phyloP scores from a whole-genome alignment of 2,113 vertebrate genomes.

The Elanoides forficatus region DNA sequence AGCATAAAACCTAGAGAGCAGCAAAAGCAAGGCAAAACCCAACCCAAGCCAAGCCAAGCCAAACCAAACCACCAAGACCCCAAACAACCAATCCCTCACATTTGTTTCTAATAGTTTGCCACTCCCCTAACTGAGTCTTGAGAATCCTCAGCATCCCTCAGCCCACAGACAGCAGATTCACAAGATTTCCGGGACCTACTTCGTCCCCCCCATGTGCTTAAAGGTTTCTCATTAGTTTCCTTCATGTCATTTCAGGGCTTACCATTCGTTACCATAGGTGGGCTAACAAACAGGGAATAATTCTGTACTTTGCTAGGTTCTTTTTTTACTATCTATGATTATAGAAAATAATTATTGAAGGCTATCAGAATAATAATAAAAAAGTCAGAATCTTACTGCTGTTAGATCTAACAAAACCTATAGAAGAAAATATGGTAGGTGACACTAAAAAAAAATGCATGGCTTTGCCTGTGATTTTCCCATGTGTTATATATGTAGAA shows the following conservation, averaged over 20 bases:
- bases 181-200: neutral
- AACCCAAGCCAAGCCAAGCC: neutral
- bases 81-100: rapidly evolving
- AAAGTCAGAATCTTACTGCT: neutral
- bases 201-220: neutral
- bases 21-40: neutral
- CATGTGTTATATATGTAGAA: neutral
- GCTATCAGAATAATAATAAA: neutral
- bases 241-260: neutral
- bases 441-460: neutral
- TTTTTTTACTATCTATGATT: neutral
- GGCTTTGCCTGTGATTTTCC: neutral
- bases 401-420: neutral
- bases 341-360: neutral
- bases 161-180: neutral
- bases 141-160: neutral
- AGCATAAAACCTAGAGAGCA: neutral
- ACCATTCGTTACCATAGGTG: neutral
- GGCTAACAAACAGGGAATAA: neutral
- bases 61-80: neutral
- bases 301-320: neutral
- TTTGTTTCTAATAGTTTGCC: neutral
- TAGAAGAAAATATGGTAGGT: neutral
- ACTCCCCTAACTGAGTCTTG: neutral
- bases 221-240: neutral